phyloP scores from a whole-genome alignment of 2,797 vertebrate species.

The Amblyraja radiata region DNA sequence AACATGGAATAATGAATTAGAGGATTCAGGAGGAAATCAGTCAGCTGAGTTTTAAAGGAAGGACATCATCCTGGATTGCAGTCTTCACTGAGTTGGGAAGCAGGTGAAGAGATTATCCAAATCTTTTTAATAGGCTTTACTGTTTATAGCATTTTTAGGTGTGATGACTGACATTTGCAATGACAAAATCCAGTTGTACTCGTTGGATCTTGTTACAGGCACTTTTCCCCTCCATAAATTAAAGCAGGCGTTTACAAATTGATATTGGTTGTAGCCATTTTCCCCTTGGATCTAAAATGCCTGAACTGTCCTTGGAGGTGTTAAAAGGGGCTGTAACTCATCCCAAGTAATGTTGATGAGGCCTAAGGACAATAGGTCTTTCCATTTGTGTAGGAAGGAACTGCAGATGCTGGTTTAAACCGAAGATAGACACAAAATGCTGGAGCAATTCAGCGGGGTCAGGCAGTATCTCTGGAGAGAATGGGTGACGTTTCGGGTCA shows the following conservation, averaged over 20 bases:
- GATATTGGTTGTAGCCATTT: neutral
- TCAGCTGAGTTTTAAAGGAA: neutral
- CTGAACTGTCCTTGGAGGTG: neutral
- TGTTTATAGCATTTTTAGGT: neutral
- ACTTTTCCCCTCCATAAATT: neutral
- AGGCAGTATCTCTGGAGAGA: no score
- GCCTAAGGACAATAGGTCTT: neutral
- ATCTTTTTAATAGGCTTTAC: no score
- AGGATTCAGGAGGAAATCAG: neutral
- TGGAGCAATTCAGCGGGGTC: no score
- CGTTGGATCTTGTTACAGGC: neutral
- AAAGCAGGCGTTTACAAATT: neutral
- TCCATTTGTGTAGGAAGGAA: neutral
- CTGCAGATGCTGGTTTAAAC: no score
- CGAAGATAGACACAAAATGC: no score
- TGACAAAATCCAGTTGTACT: neutral
- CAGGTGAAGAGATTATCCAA: no score
- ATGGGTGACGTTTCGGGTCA: no score
- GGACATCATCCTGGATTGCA: no score
- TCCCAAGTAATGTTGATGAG: neutral
- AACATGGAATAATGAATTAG: neutral
- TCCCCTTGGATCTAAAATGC: neutral
- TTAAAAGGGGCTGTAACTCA: neutral
- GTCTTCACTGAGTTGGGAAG: no score
- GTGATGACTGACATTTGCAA: neutral